Conservation (phyloP, 2,797 vertebrate genomes). For the Trachurus trachurus region DNA sequence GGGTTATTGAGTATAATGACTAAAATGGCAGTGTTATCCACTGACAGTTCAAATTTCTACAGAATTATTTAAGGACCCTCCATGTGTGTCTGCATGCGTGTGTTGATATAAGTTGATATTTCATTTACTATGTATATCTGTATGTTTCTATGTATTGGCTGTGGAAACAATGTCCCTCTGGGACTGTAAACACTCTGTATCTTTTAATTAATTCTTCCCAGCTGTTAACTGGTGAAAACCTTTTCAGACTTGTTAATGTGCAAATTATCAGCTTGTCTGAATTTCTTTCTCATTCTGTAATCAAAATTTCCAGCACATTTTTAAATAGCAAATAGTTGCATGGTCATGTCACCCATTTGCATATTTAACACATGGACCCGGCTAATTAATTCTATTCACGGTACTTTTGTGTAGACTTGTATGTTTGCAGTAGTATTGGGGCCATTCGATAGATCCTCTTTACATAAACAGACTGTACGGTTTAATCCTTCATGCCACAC, state of each 20-base stretch:
- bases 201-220: too few species aligned
- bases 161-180: too few species aligned
- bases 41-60: too few species aligned
- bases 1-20: too few species aligned
- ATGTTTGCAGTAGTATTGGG: neutral
- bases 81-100: too few species aligned
- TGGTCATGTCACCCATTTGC: neutral
- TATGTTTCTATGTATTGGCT: too few species aligned
- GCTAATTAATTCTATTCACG: neutral
- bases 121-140: too few species aligned
- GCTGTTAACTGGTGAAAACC: too few species aligned
- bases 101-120: too few species aligned
- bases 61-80: too few species aligned
- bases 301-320: neutral
- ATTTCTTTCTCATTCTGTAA: neutral
- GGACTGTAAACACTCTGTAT: too few species aligned
- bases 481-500: constrained; percentile 17
- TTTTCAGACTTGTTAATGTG: neutral
- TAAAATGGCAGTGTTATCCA: too few species aligned
- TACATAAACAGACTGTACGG: constrained; percentile 18
- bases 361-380: neutral
- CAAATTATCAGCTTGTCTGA: neutral
- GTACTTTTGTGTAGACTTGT: neutral
- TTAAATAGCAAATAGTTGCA: neutral
- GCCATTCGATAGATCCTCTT: constrained; percentile 10